Evolutionary conservation across 2,888 invertebrate genomes (phyloP), one percentile per base, ranked within the genome.

Genomic region (Euzetes globulus): DNA sequence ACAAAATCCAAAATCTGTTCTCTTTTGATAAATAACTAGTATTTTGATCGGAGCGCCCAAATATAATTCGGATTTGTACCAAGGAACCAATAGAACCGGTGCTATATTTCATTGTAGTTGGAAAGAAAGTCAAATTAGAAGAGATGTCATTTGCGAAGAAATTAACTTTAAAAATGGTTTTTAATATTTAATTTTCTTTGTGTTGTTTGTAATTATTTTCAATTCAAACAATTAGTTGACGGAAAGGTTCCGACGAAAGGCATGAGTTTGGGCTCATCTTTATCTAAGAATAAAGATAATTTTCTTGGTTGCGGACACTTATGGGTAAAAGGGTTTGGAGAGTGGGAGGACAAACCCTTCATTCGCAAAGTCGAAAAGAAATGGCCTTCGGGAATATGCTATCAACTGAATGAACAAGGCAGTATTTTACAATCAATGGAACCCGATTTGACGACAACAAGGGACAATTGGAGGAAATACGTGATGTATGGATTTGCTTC

Each of bases 201-300:
- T n/a, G n/a, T n/a, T n/a, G n/a, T n/a, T n/a, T n/a, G n/a, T n/a
- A n/a, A n/a, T n/a, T n/a, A n/a, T n/a, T n/a, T 63, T 63, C 9
- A 29, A 29, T 13, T 63, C 4, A 22, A 17, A 17, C 19, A 55
- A 55, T 22, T 55, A n/a, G 9, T 3, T 4, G 1, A n/a, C 19
- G 22, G n/a, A 25, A 22, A 6, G 22, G 11, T 17, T 47, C 47
- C 47, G 7, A 47, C 4, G 6, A 29, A 29, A 13, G n/a, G 22
- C 15, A 63, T 27, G 33, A 11, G 15, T 63, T 63, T 63, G 63
- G 63, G 63, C 27, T 63, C 63, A 29, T 63, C 63, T 63, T 33
- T 63, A 13, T 11, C 29, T 22, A 3, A 29, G 6, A 27, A 29
- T 29, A 13, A 27, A 5, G 4, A 15, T 4, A 7, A 3, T 9